Evolutionary conservation across 2,888 invertebrate genomes (phyloP).

Genomic region (Perdita meconis): DNA sequence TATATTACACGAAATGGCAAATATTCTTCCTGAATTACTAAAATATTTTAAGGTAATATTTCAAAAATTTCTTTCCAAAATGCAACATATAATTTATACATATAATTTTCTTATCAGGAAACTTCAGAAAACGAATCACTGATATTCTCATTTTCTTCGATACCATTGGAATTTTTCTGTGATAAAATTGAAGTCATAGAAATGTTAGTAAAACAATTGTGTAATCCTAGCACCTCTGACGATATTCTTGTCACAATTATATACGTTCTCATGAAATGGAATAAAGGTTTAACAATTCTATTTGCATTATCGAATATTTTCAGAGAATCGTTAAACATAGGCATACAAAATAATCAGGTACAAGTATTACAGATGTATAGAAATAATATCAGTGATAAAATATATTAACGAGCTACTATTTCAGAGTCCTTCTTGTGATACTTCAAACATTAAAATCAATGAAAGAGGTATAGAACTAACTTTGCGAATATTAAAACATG

Average conservation of each 20-base stretch:
- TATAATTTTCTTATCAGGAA: conserved; percentile 51
- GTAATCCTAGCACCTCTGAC: conserved; percentile 38
- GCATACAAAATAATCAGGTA: conserved; percentile 29
- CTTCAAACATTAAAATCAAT: conserved; percentile 15
- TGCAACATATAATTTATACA: not conserved
- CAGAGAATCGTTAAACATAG: conserved; percentile 26
- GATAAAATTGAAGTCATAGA: conserved; percentile 25
- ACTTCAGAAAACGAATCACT: conserved; percentile 53
- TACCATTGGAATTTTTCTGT: conserved; percentile 51
- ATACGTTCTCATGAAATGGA: conserved; percentile 67
- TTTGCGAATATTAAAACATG: conserved; percentile 53
- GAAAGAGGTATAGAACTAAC: conserved; percentile 49
- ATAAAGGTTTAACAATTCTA: conserved; percentile 52
- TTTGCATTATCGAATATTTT: conserved; percentile 40
- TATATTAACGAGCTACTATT: conserved; percentile 3
- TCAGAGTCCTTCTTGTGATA: conserved; percentile 18
- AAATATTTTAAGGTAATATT: conserved; percentile 26
- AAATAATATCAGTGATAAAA: not conserved
- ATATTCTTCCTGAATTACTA: conserved; percentile 38
- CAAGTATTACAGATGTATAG: not conserved
- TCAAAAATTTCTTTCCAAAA: not conserved
- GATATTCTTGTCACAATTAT: conserved; percentile 55
- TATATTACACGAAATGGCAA: conserved; percentile 20
- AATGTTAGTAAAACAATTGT: conserved; percentile 47
- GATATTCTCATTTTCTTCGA: conserved; percentile 65